phyloP scores from a whole-genome alignment of 2,888 invertebrate genomes.

The Ectemnius lituratus region DNA sequence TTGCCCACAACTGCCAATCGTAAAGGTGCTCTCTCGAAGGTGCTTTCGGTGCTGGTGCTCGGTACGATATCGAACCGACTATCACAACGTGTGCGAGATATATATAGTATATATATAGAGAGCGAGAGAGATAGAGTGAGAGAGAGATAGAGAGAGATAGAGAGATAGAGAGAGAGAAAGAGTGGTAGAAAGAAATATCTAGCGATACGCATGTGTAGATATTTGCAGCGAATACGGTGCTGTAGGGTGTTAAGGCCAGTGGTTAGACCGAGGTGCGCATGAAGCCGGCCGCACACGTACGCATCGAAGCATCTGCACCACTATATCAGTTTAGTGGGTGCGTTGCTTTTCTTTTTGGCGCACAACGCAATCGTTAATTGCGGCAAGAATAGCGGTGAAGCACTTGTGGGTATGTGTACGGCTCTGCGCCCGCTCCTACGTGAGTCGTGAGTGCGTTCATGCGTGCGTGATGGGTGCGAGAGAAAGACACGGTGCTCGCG shows the following conservation, averaged over 20 bases:
- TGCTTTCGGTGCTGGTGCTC: conserved; percentile 70
- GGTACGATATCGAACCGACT: conserved; percentile 65
- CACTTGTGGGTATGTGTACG: conserved; percentile 39
- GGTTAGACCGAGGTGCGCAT: conserved; percentile 24
- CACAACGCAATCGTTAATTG: conserved; percentile 13
- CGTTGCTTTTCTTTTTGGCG: conserved; percentile 32
- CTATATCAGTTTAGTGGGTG: too few species aligned
- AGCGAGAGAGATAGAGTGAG: too few species aligned
- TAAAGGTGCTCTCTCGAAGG: conserved; percentile 3
- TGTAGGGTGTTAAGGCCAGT: conserved; percentile 22
- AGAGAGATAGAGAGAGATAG: too few species aligned
- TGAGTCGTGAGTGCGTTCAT: conserved; percentile 54
- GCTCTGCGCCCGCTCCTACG: conserved; percentile 19
- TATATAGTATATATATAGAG: neutral
- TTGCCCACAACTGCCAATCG: neutral
- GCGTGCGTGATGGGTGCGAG: conserved; percentile 59
- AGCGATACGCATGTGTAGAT: conserved; percentile 33
- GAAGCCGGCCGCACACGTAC: conserved; percentile 14
- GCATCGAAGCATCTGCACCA: neutral
- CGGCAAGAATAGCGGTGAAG: conserved; percentile 19
- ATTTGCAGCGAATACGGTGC: conserved; percentile 42
- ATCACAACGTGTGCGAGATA: conserved; percentile 45
- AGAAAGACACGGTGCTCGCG: conserved; percentile 63
- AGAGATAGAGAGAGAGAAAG: too few species aligned
- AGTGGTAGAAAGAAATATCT: conserved; percentile 24